Evolutionary conservation across 2,888 invertebrate genomes (phyloP), one percentile per base, ranked within the genome.

Genomic region (Stramonita haemastoma): DNA sequence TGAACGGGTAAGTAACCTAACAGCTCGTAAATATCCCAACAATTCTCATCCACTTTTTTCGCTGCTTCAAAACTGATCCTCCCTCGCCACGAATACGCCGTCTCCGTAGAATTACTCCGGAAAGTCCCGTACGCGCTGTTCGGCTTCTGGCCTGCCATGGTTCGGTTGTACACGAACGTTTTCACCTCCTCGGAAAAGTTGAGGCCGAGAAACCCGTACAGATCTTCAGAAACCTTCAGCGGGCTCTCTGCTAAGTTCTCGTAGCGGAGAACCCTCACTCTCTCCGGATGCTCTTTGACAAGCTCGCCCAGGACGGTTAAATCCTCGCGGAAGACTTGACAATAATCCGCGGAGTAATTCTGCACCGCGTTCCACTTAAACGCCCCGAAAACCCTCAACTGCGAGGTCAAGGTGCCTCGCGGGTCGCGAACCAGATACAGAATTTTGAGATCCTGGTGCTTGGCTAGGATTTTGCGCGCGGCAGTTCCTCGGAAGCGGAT

Each of bases 351-450:
- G 22, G 89, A 88, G 34, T 83, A 70, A 81, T 88, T 87, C 11
- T 8, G 22, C n/a, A 85, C 56, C 0, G 89, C 26, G 6, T 36
- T 79, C 89, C 90, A 90, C n/a, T 84, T n/a, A 73, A 90, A 89
- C 22, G 77, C 77, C 17, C 73, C 32, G 83, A 91, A 91, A 17
- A 90, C 89, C 26, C 73, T 15, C 26, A 32, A n/a, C 57, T 91
- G 91, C 0, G 91, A 91, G 26, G 66, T 57, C 15, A 91, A 32
- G 0, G 84, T 86, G 17, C 90, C 91, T 15, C 91, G 57, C 11
- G 91, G 91, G 34, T 91, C 91, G 70, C 91, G 89, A 73, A 46
- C 77, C 22, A 91, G 87, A 73, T 89, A 90, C 11, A 91, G 46
- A 79, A 91, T 29, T 34, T 90, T 90, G 34, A 91, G 87, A 70